Evolutionary conservation across 2,888 invertebrate genomes (phyloP).

Genomic region (Anagyrus pseudococci): DNA sequence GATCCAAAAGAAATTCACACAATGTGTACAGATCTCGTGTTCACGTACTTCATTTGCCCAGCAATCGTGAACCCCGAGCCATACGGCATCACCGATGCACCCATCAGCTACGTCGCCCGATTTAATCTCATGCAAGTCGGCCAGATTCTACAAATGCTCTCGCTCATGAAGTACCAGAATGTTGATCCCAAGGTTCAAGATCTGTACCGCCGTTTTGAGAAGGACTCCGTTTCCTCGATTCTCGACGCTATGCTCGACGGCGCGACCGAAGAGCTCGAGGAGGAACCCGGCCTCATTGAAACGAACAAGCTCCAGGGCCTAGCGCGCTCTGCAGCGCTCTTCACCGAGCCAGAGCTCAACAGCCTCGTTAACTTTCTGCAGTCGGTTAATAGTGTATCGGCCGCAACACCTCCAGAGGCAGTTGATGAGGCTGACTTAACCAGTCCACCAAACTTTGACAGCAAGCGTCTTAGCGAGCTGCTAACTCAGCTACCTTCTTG

Average conservation of each 20-base stretch:
- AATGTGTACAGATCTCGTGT: conserved; percentile 90
- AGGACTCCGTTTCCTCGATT: conserved; percentile 78
- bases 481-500: conserved; percentile 61
- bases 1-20: conserved; percentile 69
- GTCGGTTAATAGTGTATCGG: conserved; percentile 50
- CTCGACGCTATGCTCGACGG: conserved; percentile 74
- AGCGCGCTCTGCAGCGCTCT: conserved; percentile 70
- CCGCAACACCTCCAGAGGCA: not conserved
- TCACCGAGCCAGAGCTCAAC: conserved; percentile 73
- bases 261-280: conserved; percentile 58
- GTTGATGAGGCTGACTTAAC: not conserved
- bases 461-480: conserved; percentile 62
- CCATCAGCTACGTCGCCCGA: conserved; percentile 87
- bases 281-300: conserved; percentile 63
- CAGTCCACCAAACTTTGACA: conserved; percentile 51
- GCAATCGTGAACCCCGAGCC: conserved; percentile 96
- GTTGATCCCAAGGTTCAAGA: conserved; percentile 76
- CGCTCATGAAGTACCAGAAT: conserved; percentile 83
- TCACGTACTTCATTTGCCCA: conserved; percentile 93
- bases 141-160: conserved; percentile 90
- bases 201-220: conserved; percentile 81
- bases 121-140: conserved; percentile 92
- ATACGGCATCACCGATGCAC: conserved; percentile 91
- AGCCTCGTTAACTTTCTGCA: conserved; percentile 68
- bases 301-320: conserved; percentile 66